Percentiles rank a stretch among this genome's conserved stretches.
Conservation (phyloP, 1,140 invertebrate genomes). For the Brachionus asplanchnoidis region DNA sequence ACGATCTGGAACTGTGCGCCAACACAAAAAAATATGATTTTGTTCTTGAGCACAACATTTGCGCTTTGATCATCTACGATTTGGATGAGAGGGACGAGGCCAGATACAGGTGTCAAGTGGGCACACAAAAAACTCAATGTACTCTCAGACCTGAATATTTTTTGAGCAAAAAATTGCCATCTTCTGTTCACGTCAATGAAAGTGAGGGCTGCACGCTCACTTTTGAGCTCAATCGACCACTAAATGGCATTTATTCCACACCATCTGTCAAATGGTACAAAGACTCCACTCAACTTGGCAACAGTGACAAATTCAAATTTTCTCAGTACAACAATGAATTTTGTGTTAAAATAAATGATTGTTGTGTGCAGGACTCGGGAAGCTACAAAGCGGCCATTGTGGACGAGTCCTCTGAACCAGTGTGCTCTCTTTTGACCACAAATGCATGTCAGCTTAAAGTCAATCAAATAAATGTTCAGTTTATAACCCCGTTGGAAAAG, state of each 20-base stretch:
- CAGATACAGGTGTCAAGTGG: not conserved
- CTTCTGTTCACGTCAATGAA: not conserved
- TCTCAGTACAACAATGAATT: not conserved
- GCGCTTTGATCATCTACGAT: slow-evolving; percentile 40
- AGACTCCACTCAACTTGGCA: not conserved
- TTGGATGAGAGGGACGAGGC: slow-evolving; percentile 12
- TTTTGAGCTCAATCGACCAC: not conserved
- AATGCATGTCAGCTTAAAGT: slow-evolving; percentile 5
- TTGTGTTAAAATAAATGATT: not conserved
- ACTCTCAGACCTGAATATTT: not conserved
- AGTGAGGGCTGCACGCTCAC: not conserved
- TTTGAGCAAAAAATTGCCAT: not conserved
- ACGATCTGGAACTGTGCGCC: not conserved
- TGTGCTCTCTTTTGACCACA: not conserved
- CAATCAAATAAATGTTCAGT: slow-evolving; percentile 1
- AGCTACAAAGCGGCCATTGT: not conserved
- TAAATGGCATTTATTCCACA: not conserved
- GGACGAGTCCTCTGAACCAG: not conserved
- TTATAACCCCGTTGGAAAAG: slow-evolving; percentile 30
- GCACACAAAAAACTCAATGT: not conserved
- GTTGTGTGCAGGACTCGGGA: not conserved
- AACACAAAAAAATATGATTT: slow-evolving; percentile 35
- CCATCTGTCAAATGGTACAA: slow-evolving; percentile 30
- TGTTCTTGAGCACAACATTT: slow-evolving; percentile 23
- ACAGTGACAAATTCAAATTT: not conserved